A percentile compares a stretch with the other conserved stretches of the same genome.
Evolutionary conservation across 1,140 invertebrate species (phyloP).

Genomic region (Euura saliciscinereae): DNA sequence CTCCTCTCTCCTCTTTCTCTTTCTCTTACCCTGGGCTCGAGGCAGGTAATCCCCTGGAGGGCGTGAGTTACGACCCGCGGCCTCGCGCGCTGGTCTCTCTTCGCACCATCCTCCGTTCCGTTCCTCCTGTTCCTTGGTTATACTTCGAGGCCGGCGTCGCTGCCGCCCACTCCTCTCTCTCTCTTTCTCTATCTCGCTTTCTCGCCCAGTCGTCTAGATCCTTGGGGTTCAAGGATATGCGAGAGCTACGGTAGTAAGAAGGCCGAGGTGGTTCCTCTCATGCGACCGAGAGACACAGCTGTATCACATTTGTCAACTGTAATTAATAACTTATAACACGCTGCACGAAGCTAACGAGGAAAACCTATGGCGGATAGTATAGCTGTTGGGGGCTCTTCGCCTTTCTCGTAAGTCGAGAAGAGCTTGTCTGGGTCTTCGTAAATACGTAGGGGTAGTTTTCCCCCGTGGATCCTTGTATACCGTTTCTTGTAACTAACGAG

Average conservation of each 20-base stretch:
- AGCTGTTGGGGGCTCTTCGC: background rate
- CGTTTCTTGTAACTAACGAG: background rate
- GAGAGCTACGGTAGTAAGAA: background rate
- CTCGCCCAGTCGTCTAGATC: background rate
- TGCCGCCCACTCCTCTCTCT: constrained; percentile 18
- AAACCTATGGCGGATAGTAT: constrained; percentile 32
- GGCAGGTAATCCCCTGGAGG: constrained; percentile 63
- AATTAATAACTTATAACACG: constrained; percentile 51
- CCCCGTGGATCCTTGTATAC: background rate
- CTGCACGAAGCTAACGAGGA: constrained; percentile 44
- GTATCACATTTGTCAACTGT: constrained; percentile 49
- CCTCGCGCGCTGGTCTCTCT: constrained; percentile 44
- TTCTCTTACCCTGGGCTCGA: constrained; percentile 28
- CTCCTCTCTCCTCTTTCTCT: background rate
- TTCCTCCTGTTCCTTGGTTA: background rate
- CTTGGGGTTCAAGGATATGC: background rate
- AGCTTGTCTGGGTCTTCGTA: background rate
- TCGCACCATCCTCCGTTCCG: constrained; percentile 18
- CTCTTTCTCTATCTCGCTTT: constrained; percentile 29
- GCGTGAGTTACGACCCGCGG: constrained; percentile 58
- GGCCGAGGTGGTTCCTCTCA: background rate
- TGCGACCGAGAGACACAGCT: constrained; percentile 36
- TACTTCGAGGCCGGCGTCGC: background rate
- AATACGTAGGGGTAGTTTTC: no score
- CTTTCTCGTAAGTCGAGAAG: background rate